A percentile compares a stretch with the other conserved stretches of the same genome.
These are phyloP conservation scores for Drosophila funebris DNA, from an alignment of 1,140 invertebrate species.

Conservation along the genomic window DNA sequence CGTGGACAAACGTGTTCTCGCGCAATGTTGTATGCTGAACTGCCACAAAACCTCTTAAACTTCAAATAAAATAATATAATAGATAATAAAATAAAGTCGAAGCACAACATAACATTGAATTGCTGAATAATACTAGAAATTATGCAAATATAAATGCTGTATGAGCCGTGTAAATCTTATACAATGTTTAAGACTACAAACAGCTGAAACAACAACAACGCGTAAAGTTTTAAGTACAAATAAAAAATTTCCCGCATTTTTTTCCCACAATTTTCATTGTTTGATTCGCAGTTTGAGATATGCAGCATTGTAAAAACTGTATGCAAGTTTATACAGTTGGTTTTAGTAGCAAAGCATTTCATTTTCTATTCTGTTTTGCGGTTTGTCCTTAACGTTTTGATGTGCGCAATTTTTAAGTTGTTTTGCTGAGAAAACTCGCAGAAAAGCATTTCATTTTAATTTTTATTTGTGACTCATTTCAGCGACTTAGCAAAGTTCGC, in stretches of 20 bases:
- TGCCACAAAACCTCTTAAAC: background rate
- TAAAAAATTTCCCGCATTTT: background rate
- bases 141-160: conserved; percentile 9
- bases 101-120: background rate
- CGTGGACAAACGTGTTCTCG: conserved; percentile 80
- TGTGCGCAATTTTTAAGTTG: too few species aligned
- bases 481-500: too few species aligned
- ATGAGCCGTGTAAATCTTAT: conserved; percentile 1
- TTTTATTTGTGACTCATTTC: too few species aligned
- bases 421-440: too few species aligned
- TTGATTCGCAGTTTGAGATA: conserved; percentile 1
- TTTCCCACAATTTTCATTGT: conserved; percentile 5
- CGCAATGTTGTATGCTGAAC: conserved; percentile 66
- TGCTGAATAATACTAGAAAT: conserved; percentile 3
- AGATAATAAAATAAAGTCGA: conserved; percentile 4
- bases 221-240: background rate
- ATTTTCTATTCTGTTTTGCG: too few species aligned
- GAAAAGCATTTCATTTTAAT: too few species aligned
- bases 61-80: conserved; percentile 4
- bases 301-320: background rate
- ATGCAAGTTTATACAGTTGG: background rate
- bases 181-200: background rate
- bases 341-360: background rate
- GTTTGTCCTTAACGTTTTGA: too few species aligned
- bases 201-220: background rate